Evolutionary conservation across 2,797 vertebrate genomes (phyloP), one percentile per base, ranked within the genome.

Genomic region (Betta splendens): DNA sequence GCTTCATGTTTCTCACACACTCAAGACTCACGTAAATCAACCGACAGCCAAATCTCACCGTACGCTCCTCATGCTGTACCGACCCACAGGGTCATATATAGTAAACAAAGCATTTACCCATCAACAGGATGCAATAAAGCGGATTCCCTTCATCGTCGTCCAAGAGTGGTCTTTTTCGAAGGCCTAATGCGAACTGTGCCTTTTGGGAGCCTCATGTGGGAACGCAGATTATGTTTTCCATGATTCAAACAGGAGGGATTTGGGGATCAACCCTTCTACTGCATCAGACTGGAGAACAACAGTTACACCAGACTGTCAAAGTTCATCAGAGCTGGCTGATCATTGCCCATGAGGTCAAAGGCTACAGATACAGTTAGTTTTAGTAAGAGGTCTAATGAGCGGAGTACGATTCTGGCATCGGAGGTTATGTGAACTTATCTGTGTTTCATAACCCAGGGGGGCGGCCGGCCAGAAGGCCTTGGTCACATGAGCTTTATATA

Each of bases 1-100:
- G 4, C 72, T 78, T 87, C 81, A 45, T 13, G 52, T 80, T 79
- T 81, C 70, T 53, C 62, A 13, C 58, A 87, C 80, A 81, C 84
- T 86, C 85, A 70, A 72, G 71, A 36, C 64, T 16, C 38, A 49
- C 20, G 5, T 37, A 48, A n/a, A n/a, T n/a, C n/a, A n/a, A n/a
- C n/a, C n/a, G 20, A 73, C 66, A 60, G 75, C 71, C 79, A 79
- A 74, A 76, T 57, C 62, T 68, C 69, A 28, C 66, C 2, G 56
- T 33, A 60, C 44, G 52, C 74, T 75, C 68, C 55, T n/a, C 76
- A 58, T 35, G 54, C 49, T 21, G 38, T 6, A 37, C 38, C 3
- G 46, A 67, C 62, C 62, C 78, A 49, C 53, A 55, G 51, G 64
- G 42, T 73, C 69, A 40, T 50, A 55, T 61, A 66, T 71, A 73